Base-by-base conservation (phyloP, 2,888 invertebrate genomes). In the Coelogynopora nodosa region DNA sequence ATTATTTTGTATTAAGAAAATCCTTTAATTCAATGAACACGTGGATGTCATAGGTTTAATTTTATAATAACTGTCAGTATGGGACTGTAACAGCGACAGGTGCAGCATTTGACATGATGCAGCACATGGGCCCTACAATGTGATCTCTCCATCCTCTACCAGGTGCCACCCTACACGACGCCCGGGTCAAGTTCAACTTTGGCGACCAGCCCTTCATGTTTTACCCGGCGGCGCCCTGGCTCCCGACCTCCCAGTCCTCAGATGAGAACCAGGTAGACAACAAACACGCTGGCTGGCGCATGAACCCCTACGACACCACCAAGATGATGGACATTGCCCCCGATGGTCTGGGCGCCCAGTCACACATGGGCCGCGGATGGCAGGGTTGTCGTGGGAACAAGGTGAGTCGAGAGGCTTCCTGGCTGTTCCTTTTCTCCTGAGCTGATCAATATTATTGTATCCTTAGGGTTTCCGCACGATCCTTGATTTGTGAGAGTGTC, bases 301-400 rank as follows among this genome's bases (percentile, higher is more conserved):
- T 87, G 87, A 87, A 87, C 67, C 87, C 87, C 18, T 74, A 67
- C 67, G 87, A 87, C 87, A 67, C 74, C 18, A 67, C 67, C 28
- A 23, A 30, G 31, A 67, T 67, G 26, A 49, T 87, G 29, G 86
- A 87, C n/a, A 31, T 87, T 23, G 67, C 86, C 0, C 67, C 87
- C 27, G 87, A 87, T 86, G 86, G 86, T n/a, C 30, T 30, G 18
- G 31, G 67, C n/a, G 30, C 82, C 10, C 87, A 87, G 30, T 28
- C 86, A n/a, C 31, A 81, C 30, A 31, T 87, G 1, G 49, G 87
- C 30, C 30, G 30, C 0, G 87, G 67, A 18, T 87, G 87, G 87
- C 84, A 87, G 29, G 87, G 87, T 26, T 28, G 85, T 30, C 80
- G 87, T 30, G 86, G 86, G 13, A 87, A 87, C 67, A 87, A 87